These are phyloP conservation scores for Allygus modestus DNA, from an alignment of 2,888 invertebrate species.

Conservation along the genomic window DNA sequence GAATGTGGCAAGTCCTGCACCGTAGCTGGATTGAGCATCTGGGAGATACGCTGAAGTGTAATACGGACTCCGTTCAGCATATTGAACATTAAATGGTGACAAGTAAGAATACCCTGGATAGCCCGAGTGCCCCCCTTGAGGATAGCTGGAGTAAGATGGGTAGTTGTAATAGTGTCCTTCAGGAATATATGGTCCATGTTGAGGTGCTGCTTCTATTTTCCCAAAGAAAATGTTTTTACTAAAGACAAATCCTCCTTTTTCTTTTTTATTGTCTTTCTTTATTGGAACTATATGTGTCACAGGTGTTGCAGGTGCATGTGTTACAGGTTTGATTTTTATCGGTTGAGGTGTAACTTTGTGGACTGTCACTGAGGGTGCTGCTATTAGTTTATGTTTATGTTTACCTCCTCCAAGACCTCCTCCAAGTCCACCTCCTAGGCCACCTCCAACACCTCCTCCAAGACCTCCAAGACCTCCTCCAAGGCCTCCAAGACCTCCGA, in stretches of 20 bases:
- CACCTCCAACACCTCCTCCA: slow-evolving; percentile 24
- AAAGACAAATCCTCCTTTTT: slow-evolving; percentile 1
- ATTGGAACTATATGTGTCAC: background rate
- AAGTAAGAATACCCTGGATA: background rate
- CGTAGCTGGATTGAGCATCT: background rate
- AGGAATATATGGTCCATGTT: background rate
- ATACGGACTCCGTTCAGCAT: background rate
- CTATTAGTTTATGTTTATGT: slow-evolving; percentile 20
- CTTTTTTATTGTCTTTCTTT: background rate
- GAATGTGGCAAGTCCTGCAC: background rate
- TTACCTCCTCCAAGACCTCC: slow-evolving; percentile 31
- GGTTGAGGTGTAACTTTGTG: slow-evolving; percentile 5
- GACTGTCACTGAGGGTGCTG: background rate
- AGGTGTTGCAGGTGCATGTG: background rate
- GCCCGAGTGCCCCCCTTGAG: background rate
- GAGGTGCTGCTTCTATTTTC: background rate
- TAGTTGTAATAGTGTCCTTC: slow-evolving; percentile 10
- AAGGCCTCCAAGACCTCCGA: background rate
- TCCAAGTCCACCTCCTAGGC: slow-evolving; percentile 16
- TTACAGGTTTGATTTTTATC: slow-evolving; percentile 24
- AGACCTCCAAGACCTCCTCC: slow-evolving; percentile 11
- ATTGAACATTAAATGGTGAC: slow-evolving; percentile 6
- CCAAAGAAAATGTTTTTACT: slow-evolving; percentile 39
- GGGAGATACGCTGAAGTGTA: background rate
- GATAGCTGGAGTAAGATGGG: slow-evolving; percentile 10